Conservation (phyloP, 2,797 vertebrate genomes). For the Smutsia temminckii region DNA sequence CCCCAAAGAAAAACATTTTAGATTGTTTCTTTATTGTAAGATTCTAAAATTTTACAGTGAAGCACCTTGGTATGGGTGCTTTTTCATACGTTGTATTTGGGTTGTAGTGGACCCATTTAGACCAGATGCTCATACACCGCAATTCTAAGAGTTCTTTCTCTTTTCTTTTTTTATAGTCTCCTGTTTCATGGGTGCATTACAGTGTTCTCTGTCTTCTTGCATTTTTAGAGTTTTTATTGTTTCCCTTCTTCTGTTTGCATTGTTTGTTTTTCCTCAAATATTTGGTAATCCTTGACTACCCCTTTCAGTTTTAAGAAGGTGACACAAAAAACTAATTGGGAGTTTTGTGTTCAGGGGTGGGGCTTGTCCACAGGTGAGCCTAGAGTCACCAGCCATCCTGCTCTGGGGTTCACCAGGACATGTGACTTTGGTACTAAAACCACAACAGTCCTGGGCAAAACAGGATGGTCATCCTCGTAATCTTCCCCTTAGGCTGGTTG, state of each 20-base stretch:
- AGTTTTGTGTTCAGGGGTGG: neutral
- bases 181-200: neutral
- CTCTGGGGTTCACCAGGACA: neutral
- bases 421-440: neutral
- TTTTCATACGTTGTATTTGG: neutral
- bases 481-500: neutral
- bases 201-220: conserved; percentile 4
- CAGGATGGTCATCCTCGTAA: neutral
- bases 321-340: neutral
- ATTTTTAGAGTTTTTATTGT: neutral
- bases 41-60: conserved; percentile 22
- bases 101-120: conserved; percentile 1
- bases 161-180: neutral
- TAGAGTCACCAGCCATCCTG: neutral
- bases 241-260: conserved; percentile 1
- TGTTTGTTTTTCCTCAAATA: neutral
- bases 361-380: neutral
- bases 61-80: neutral
- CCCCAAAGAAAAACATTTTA: neutral
- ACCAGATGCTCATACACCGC: neutral
- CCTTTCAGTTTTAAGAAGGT: neutral
- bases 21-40: conserved; percentile 16
- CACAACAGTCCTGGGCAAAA: neutral
- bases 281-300: neutral
- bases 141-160: neutral